These are phyloP conservation scores for Cyaniris semiargus DNA, from an alignment of 2,888 invertebrate genomes.

Conservation along the genomic window DNA sequence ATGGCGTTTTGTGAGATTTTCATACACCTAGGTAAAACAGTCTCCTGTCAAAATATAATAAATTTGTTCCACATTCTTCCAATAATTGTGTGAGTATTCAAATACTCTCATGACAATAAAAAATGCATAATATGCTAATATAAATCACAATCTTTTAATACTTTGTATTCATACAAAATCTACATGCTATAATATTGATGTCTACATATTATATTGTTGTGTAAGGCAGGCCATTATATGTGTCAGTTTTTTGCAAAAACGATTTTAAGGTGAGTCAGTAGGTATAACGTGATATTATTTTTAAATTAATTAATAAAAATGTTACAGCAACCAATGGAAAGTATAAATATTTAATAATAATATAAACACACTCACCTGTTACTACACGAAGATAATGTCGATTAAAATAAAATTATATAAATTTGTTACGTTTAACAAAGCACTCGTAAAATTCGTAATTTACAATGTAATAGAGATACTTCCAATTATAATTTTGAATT, in stretches of 20 bases:
- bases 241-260: background rate
- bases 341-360: background rate
- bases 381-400: background rate
- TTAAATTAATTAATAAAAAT: background rate
- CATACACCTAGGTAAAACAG: background rate
- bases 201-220: conserved; percentile 1
- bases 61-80: background rate
- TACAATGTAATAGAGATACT: background rate
- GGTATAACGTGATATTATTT: background rate
- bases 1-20: background rate
- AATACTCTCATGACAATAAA: background rate
- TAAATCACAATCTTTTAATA: conserved; percentile 25
- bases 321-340: background rate
- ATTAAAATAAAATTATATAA: background rate
- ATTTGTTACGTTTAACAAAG: background rate
- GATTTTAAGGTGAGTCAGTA: background rate
- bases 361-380: no score
- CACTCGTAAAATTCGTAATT: background rate
- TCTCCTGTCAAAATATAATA: background rate
- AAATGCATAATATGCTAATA: background rate
- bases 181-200: conserved; percentile 12
- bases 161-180: conserved; percentile 27
- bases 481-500: background rate
- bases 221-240: conserved; percentile 16
- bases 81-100: background rate